Base-by-base conservation (phyloP, 2,888 invertebrate genomes). In the Conchocele bisecta region DNA sequence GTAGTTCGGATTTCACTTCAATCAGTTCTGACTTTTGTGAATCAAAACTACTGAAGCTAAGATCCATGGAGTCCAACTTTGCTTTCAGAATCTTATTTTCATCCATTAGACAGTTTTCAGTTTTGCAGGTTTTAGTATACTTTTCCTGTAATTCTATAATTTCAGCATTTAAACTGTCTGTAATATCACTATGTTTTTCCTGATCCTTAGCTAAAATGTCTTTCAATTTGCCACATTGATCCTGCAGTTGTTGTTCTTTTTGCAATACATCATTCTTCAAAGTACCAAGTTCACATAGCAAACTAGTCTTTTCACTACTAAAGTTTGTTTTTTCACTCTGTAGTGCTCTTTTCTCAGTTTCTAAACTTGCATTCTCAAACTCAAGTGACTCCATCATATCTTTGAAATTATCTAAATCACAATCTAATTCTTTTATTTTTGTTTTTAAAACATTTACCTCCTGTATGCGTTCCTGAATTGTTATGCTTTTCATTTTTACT, bases 321-420 rank as follows among this genome's bases (percentile, higher is more conserved):
- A 37, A 11, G 15, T 72, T 39, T 50, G 44, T 61, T 20, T 66
- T 1, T 44, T 77, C 73, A 41, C 64, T 58, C n/a, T 61, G 67
- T 24, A 83, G 51, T 28, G 64, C 53, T 1, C 35, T 31, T 22
- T 84, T 84, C n/a, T 80, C 80, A 20, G 59, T 51, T 61, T 83
- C 81, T 24, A 82, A 46, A 20, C 71, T 65, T 11, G 69, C 53
- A 48, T 81, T 75, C 58, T 87, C 86, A 68, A 81, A 81, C 51
- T 86, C 84, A 42, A 85, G 48, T 2, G 83, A 76, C 59, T 87
- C 85, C 69, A 87, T 79, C 15, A 73, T 72, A 68, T 83, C 85
- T 66, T 86, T 81, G 13, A 82, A 75, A n/a, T 77, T 82, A 5
- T 83, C 84, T 22, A 82, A 46, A 29, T 78, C 79, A 15, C 65